These are phyloP conservation scores for Lamproptera curius DNA, from an alignment of 2,888 invertebrate genomes.

Conservation along the genomic window DNA sequence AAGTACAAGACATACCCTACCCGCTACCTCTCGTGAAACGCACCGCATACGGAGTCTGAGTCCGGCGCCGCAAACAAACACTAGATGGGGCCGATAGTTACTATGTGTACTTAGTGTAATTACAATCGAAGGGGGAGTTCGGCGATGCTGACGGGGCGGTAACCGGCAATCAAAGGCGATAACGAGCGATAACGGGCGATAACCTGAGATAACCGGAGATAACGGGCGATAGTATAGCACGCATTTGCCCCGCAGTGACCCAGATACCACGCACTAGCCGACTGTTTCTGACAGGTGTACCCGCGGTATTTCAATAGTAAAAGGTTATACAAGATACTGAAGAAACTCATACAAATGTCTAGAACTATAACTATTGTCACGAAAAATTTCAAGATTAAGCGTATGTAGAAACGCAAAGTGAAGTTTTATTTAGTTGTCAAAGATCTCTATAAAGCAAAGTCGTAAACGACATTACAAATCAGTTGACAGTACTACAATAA, in stretches of 20 bases:
- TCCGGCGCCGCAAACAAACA: slow-evolving; percentile 34
- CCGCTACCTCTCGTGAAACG: slow-evolving; percentile 15
- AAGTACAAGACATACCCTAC: no score
- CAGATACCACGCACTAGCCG: slow-evolving; percentile 12
- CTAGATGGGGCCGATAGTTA: slow-evolving; percentile 39
- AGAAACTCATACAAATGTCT: no score
- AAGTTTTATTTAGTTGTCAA: no score
- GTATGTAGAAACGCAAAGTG: no score
- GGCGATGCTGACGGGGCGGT: slow-evolving; percentile 22
- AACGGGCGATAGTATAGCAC: slow-evolving; percentile 22
- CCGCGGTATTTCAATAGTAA: neutral
- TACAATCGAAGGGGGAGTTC: slow-evolving; percentile 49
- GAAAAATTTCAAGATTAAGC: no score
- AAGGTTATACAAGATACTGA: neutral
- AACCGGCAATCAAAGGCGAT: neutral
- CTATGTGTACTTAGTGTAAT: slow-evolving; percentile 56
- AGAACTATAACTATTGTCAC: no score
- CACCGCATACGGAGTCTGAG: slow-evolving; percentile 23
- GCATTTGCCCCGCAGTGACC: slow-evolving; percentile 29
- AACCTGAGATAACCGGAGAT: neutral
- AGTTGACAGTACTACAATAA: no score
- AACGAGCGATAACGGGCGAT: slow-evolving; percentile 19
- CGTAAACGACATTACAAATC: no score
- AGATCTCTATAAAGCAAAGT: no score
- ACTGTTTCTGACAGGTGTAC: slow-evolving; percentile 15